Evolutionary conservation across 37 sponge, comb jelly and placozoan genomes (phyloP), one percentile per base, ranked within the genome.

Genomic region (Spongilla lacustris): DNA sequence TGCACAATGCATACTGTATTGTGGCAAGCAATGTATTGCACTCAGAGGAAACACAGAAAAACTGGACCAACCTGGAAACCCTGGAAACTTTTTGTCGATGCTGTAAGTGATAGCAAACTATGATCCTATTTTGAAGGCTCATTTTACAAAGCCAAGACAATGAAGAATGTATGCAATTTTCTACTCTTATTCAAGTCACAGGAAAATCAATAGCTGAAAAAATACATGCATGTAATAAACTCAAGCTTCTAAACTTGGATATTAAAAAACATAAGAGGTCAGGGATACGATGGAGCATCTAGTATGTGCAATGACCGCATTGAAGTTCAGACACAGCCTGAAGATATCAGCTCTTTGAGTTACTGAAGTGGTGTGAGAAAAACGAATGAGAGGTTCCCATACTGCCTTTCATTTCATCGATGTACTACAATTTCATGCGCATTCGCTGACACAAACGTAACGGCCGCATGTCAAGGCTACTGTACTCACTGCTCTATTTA

Each of bases 11-110:
- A 76, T 91, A 68, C 30, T 91, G 32, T 86, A 68, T 74, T 91
- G 88, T 74, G 88, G 84, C 23, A 67, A 80, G 27, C 92, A 91
- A 41, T 83, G 84, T 58, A 80, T 91, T 83, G 88, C 88, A 22
- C 35, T 91, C 34, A 67, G 92, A 74, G 92, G 88, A 34, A 79
- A 91, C 49, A 74, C 8, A 32, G 88, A 87, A 50, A 71, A 74
- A n/a, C 75, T 79, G 12, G 80, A 86, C 28, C 32, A 81, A 36
- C 31, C 79, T 26, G 74, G 84, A 21, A 91, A 25, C 88, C n/a
- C 88, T 70, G 92, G 88, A 26, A 91, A 86, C 72, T 87, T 88
- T 86, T 49, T 91, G 26, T 71, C 91, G 12, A 27, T 87, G 83
- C 13, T 91, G 79, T 79, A 88, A 67, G 25, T 79, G 6, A 10